Base-by-base conservation (phyloP, 35 echinoderm and acorn worm genomes). In the Chiridota heheva region DNA sequence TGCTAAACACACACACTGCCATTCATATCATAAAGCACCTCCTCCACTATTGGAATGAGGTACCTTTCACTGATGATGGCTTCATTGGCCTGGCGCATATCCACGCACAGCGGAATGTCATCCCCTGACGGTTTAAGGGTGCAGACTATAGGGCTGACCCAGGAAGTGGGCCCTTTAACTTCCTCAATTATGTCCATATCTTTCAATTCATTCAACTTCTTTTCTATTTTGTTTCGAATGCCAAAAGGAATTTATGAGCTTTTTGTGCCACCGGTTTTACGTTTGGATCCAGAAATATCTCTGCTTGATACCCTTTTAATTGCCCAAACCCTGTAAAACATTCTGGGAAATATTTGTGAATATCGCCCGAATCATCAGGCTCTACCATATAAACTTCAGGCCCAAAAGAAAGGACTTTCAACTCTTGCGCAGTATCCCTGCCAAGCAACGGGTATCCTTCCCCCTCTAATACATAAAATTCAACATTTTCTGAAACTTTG, bases 1-100 rank as follows among this genome's bases (percentile, higher is more conserved):
- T 68, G 13, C 46, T 72, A 36, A 78, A 69, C 10, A 87, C 24
- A 37, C 39, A 37, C 45, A 26, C 45, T 37, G 0, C 26, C 41
- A 64, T 87, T 67, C 39, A 78, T 53, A 27, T 63, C 40, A 7
- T 63, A 42, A 4, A 76, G 18, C 6, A 78, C 40, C 40, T 77
- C 84, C 44, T 78, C 73, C 1, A 78, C 22, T 2, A 61, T 78
- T 26, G 40, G 73, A 38, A 77, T 77, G 22, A 77, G 84, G 44
- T 86, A 68, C 27, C 58, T n/a, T n/a, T 87, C 76, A 47, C 76
- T 45, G 7, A 81, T 58, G 27, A 81, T 73, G 5, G 30, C 5
- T 74, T 34, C 15, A 58, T 73, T 33, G 26, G 15, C 30, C 84
- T 67, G 75, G 10, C 90, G 44, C 70, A 86, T 78, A 51, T 78